Evolutionary conservation across 2,797 vertebrate genomes (phyloP).

Genomic region (Tenualosa ilisha): DNA sequence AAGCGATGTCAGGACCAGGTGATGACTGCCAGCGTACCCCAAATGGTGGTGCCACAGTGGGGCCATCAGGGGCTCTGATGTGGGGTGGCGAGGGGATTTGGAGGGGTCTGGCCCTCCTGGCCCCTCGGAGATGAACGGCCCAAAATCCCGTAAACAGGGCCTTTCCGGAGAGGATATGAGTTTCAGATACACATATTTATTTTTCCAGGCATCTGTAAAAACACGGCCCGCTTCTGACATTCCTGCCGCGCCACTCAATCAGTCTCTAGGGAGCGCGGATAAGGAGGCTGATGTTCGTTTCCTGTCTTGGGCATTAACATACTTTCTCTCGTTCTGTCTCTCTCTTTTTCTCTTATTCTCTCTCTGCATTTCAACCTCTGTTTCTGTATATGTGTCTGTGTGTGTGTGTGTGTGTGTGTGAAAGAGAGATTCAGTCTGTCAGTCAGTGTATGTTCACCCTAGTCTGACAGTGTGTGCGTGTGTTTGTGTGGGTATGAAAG

Average conservation of each 20-base stretch:
- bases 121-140: not conserved
- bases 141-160: not conserved
- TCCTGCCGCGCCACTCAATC: not conserved
- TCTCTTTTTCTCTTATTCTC: not conserved
- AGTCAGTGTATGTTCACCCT: not conserved
- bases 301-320: conserved; percentile 5
- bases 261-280: not conserved
- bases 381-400: not conserved
- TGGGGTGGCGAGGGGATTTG: not conserved
- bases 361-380: not conserved
- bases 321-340: not conserved
- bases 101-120: not conserved
- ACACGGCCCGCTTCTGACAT: not conserved
- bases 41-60: not conserved
- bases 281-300: not conserved
- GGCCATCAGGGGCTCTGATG: not conserved
- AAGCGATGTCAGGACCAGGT: no score
- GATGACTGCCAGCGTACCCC: no score
- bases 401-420: not conserved
- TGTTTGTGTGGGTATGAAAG: not conserved
- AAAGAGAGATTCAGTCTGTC: no score
- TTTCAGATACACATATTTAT: conserved; percentile 4
- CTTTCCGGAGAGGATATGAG: conserved; percentile 15
- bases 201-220: conserved; percentile 10
- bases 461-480: not conserved